Evolutionary conservation across 2,113 vertebrate species (phyloP), one percentile per base, ranked within the genome.

Genomic region (Rhinogobius similis): DNA sequence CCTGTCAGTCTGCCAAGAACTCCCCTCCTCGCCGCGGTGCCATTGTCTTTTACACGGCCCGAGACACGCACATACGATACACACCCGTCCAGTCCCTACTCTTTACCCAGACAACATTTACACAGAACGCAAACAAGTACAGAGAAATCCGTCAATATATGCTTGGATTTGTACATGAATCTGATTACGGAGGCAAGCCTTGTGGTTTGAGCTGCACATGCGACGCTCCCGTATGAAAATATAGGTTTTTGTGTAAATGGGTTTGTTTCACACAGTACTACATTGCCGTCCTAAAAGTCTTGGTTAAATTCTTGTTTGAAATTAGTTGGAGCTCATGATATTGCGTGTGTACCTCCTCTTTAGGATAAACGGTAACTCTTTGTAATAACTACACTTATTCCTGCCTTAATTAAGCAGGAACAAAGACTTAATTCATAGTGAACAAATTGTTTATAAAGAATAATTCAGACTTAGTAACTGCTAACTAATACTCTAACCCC

Each of bases 1-100:
- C 78, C 79, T 90, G 86, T 87, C 87, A 88, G 65, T 85, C 82
- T 85, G 83, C 82, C 84, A 87, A 81, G 72, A 78, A 78, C 50
- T 84, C 69, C 72, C 76, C 66, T 82, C 44, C 44, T 50, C 46
- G 46, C 20, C 75, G 63, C 68, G 18, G 74, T 68, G 76, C 70
- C 69, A 78, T 83, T 86, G 82, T 88, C 78, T 86, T 82, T 78
- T 68, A 72, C 66, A 64, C 4, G 24, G 76, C 67, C 76, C 78
- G 67, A 75, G 39, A 77, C 67, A 55, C 11, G 20, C 66, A n/a
- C n/a, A 55, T 65, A 59, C 32, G 9, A n/a, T 20, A 50, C 20
- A 50, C 46, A 62, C 62, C 44, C 21, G 56, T 36, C 59, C 29
- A 39, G 38, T 50, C 24, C 24, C 29, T 10, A 39, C 12, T 44